Evolutionary conservation across 92 coral and sea anemone species (phyloP), one percentile per base, ranked within the genome.

Genomic region (Micromussa lordhowensis): DNA sequence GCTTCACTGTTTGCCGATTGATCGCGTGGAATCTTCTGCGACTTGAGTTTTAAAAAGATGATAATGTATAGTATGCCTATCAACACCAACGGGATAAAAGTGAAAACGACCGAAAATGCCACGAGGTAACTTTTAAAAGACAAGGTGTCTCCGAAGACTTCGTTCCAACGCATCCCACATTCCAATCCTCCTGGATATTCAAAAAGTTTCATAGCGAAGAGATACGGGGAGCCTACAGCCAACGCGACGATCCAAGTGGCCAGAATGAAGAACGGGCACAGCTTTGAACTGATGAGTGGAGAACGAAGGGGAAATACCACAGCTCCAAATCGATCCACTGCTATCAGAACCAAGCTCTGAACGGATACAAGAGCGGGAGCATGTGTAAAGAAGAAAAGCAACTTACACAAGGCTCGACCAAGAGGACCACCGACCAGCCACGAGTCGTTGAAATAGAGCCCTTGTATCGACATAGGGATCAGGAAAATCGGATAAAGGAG

Each of bases 311-410:
- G 75, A 28, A 28, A 69, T 28, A 69, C 75, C 35, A 69, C 75
- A 69, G 75, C 35, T 3, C 35, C 75, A 69, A 30, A 69, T 69
- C 75, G 75, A 69, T 69, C 75, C 75, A 69, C 75, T 69, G 75
- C 40, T 11, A 69, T 69, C 75, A 31, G 35, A 26, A 69, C 19
- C 75, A 69, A 7, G 35, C 75, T 69, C 38, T 2, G 75, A 69
- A 69, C 2, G 1, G 75, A 69, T 40, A 31, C 75, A 15, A 5
- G 0, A 12, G 1, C 5, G 1, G 75, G 13, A 40, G 13, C 24
- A 28, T 29, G 8, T 13, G 38, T 2, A 3, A 28, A 16, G 36
- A 69, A 30, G 35, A 4, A 5, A 11, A 1, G 5, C 75, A 69
- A 40, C 35, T 31, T 69, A 69, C 75, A 1, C 18, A 30, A 26